Percentiles rank a stretch among this genome's conserved stretches.
phyloP scores from a whole-genome alignment of 2,888 invertebrate species.

The Bibio marci region DNA sequence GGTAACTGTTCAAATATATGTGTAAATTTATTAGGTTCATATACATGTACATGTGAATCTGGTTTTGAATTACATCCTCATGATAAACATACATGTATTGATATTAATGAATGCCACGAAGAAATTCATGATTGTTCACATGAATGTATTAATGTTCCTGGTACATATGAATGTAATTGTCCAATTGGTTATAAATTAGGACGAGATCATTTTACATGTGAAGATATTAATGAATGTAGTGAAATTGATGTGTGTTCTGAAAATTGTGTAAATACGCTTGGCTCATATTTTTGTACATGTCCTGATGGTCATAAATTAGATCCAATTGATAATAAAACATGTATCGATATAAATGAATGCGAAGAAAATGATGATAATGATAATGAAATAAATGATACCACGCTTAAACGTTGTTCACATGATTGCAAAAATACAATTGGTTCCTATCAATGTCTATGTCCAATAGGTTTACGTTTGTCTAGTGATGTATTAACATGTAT shows the following conservation, averaged over 20 bases:
- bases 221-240: constrained; percentile 22
- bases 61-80: constrained; percentile 22
- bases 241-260: constrained; percentile 20
- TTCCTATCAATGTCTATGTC: constrained; percentile 34
- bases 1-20: constrained; percentile 39
- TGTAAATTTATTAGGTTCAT: constrained; percentile 38
- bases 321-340: constrained; percentile 23
- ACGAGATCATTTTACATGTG: constrained; percentile 17
- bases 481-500: constrained; percentile 20
- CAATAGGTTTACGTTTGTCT: constrained; percentile 23
- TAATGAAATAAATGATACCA: constrained; percentile 15
- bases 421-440: constrained; percentile 37
- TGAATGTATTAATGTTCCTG: constrained; percentile 34
- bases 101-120: constrained; percentile 31
- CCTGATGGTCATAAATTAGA: constrained; percentile 21
- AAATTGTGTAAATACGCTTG: constrained; percentile 28
- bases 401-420: constrained; percentile 29
- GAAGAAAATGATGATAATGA: constrained; percentile 27
- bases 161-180: constrained; percentile 38
- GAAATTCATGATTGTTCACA: constrained; percentile 31
- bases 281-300: constrained; percentile 37
- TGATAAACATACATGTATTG: constrained; percentile 27
- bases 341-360: constrained; percentile 30
- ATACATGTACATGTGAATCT: constrained; percentile 34
- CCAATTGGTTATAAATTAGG: constrained; percentile 31